Evolutionary conservation across 2,113 vertebrate species (phyloP), one percentile per base, ranked within the genome.

Genomic region (Meleagris gallopavo): DNA sequence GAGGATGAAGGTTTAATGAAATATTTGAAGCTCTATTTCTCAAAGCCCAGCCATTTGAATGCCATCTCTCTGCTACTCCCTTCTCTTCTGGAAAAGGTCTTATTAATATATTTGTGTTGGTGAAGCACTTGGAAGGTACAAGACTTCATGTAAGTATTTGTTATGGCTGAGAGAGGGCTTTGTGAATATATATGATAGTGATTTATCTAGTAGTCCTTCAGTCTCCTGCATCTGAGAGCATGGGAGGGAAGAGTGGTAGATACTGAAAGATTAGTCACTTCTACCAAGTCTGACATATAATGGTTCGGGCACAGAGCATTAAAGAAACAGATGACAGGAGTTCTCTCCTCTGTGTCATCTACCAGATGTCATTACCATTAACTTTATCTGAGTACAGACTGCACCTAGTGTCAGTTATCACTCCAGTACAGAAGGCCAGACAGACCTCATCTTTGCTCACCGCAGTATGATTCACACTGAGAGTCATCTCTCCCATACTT

Each of bases 361-460:
- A 77, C 43, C 93, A 95, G 85, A 91, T 95, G 89, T 91, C 85
- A 93, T 73, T 91, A 76, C 76, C 86, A 93, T 95, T 95, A 95
- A 83, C 94, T 97, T 94, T 91, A 93, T 96, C 93, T 91, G 76
- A 71, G 91, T 91, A 88, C 87, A 83, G 73, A 64, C 69, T 92
- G 86, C 90, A 81, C 81, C 85, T 88, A 89, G 19, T 96, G 86
- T 94, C 72, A 88, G 85, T 97, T 96, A 95, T 94, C 95, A 78
- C 76, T 94, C 32, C 52, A 20, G 65, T 94, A 78, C 94, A 96
- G 91, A 93, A 83, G 79, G 57, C 78, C 75, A 97, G 89, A 81
- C 75, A 96, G 88, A 86, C 75, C 57, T 91, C 87, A 78, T 71
- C 88, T 89, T 94, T 94, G 50, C 84, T 96, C 79, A 94, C 60